A percentile compares a stretch with the other conserved stretches of the same genome.
Evolutionary conservation across 2,888 invertebrate species (phyloP).

Genomic region (Cenopis cana): DNA sequence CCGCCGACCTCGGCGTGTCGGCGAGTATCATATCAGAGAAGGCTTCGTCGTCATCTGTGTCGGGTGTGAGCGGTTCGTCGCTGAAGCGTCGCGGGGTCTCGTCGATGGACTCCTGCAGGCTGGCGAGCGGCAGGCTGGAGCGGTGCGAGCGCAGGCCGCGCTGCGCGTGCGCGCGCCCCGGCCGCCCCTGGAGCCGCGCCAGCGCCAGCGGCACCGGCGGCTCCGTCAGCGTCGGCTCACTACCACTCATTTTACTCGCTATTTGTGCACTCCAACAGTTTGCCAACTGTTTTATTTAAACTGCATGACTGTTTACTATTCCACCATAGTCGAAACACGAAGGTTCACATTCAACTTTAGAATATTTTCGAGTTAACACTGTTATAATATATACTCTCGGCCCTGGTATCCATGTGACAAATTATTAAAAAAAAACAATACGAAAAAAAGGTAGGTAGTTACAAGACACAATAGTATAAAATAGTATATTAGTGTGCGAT

Average conservation of each 20-base stretch:
- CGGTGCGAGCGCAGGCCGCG: conserved; percentile 72
- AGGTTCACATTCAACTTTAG: conserved; percentile 51
- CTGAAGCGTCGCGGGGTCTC: conserved; percentile 76
- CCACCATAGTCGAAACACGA: conserved; percentile 65
- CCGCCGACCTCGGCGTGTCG: conserved; percentile 59
- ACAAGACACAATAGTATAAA: too few relatives aligned
- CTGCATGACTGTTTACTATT: conserved; percentile 61
- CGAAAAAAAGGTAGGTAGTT: too few relatives aligned
- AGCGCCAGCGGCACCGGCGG: conserved; percentile 80
- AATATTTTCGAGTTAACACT: conserved; percentile 47
- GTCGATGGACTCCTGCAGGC: conserved; percentile 76
- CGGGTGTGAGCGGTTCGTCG: conserved; percentile 68
- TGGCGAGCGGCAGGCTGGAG: conserved; percentile 77
- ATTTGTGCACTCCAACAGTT: conserved; percentile 59
- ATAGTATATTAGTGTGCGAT: too few relatives aligned
- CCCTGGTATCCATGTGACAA: conserved; percentile 36
- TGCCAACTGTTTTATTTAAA: conserved; percentile 51
- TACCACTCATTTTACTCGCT: conserved; percentile 70
- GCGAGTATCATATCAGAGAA: conserved; percentile 66
- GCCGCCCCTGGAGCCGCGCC: conserved; percentile 71
- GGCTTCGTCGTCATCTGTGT: conserved; percentile 76
- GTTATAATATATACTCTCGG: neutral
- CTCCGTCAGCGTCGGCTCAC: conserved; percentile 78
- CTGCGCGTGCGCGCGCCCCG: conserved; percentile 62
- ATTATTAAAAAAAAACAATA: neutral